These are phyloP conservation scores for Drosophila tropicalis DNA, from an alignment of 1,140 invertebrate genomes.

Conservation along the genomic window DNA sequence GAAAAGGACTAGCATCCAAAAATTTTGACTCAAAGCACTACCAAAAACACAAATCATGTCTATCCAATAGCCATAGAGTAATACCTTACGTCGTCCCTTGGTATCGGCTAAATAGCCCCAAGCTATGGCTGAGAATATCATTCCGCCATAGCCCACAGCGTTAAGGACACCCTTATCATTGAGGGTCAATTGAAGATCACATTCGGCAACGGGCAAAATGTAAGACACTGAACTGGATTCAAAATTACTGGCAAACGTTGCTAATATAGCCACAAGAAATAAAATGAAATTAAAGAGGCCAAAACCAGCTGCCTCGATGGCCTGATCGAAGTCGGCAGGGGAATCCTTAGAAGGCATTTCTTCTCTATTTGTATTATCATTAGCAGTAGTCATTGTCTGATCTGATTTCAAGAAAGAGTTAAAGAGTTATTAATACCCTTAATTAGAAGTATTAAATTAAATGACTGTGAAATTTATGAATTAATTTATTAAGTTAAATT, in stretches of 20 bases:
- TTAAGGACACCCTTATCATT: slow-evolving; percentile 88
- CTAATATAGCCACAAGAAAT: slow-evolving; percentile 86
- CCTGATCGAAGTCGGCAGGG: slow-evolving; percentile 86
- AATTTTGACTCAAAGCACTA: slow-evolving; percentile 88
- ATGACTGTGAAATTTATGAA: no score
- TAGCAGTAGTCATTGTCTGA: background rate
- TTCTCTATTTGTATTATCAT: background rate
- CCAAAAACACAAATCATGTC: slow-evolving; percentile 88
- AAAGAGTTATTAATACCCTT: background rate
- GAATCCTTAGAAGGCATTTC: slow-evolving; percentile 43
- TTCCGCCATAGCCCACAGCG: slow-evolving; percentile 89
- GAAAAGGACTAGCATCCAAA: slow-evolving; percentile 87
- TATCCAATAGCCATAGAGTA: slow-evolving; percentile 88
- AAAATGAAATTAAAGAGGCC: slow-evolving; percentile 88
- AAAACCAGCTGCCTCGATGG: slow-evolving; percentile 85
- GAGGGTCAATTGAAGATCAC: slow-evolving; percentile 87
- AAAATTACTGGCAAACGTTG: slow-evolving; percentile 86
- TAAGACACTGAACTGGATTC: slow-evolving; percentile 88
- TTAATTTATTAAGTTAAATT: background rate
- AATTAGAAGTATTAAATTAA: background rate
- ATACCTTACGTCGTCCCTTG: slow-evolving; percentile 88
- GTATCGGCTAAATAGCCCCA: slow-evolving; percentile 93
- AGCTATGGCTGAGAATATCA: slow-evolving; percentile 91
- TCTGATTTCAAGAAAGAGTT: background rate
- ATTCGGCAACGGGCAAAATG: slow-evolving; percentile 88